phyloP scores from a whole-genome alignment of 1,140 invertebrate species.

The Cepaea nemoralis region DNA sequence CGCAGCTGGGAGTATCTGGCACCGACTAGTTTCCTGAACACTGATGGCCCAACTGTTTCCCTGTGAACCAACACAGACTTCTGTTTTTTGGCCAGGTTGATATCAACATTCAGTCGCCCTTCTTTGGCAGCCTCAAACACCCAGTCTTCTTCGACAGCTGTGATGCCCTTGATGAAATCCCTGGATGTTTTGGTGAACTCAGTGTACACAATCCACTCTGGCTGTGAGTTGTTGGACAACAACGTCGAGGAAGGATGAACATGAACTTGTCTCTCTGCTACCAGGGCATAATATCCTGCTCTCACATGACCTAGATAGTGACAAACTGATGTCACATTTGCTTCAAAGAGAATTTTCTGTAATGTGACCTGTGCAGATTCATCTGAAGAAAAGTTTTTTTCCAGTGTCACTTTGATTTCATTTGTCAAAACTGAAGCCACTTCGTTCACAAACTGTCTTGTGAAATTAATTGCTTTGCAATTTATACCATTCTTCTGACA shows the following conservation, averaged over 20 bases:
- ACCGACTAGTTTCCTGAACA: constrained; percentile 56
- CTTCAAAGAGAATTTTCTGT: constrained; percentile 51
- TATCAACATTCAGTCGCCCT: constrained; percentile 45
- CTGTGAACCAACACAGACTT: constrained; percentile 43
- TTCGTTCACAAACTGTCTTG: constrained; percentile 57
- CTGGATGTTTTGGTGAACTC: constrained; percentile 57
- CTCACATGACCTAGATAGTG: constrained; percentile 56
- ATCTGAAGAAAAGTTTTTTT: constrained; percentile 46
- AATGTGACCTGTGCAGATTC: constrained; percentile 39
- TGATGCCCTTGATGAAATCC: constrained; percentile 61
- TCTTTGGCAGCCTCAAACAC: constrained; percentile 46
- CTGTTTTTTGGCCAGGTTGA: constrained; percentile 38
- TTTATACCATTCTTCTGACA: constrained; percentile 62
- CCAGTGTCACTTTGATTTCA: constrained; percentile 48
- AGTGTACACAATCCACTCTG: constrained; percentile 60
- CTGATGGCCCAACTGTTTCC: constrained; percentile 48
- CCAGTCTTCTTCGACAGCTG: constrained; percentile 51
- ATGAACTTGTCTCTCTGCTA: constrained; percentile 50
- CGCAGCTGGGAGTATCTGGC: constrained; percentile 49
- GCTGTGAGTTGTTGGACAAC: constrained; percentile 44
- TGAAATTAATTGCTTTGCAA: constrained; percentile 55
- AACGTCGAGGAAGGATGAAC: constrained; percentile 63
- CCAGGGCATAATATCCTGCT: constrained; percentile 57
- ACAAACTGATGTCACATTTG: constrained; percentile 48
- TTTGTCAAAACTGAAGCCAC: constrained; percentile 52